Evolutionary conservation across 2,888 invertebrate species (phyloP).

Genomic region (Icerya purchasi): DNA sequence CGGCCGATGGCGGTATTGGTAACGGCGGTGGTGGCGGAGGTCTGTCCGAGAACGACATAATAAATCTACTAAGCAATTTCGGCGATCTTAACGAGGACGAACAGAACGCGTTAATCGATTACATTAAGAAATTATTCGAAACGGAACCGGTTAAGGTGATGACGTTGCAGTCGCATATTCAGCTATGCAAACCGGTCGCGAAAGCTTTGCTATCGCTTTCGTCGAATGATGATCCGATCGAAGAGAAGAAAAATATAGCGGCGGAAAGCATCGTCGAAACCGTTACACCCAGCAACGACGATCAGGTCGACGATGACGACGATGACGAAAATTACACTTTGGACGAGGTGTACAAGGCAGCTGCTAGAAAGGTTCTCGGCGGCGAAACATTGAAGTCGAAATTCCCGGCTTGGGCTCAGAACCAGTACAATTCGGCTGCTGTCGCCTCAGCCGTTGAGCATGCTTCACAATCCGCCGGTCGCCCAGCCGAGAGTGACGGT

Average conservation of each 20-base stretch:
- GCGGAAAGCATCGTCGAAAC: neutral
- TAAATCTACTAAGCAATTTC: slow-evolving; percentile 56
- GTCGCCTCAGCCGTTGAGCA: too few relatives aligned
- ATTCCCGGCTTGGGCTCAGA: too few relatives aligned
- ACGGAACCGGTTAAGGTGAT: slow-evolving; percentile 57
- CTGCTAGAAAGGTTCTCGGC: neutral
- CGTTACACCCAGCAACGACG: neutral
- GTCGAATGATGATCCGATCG: neutral
- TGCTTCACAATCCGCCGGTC: too few relatives aligned
- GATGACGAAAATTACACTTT: neutral
- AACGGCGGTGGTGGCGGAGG: slow-evolving; percentile 26
- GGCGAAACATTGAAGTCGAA: neutral
- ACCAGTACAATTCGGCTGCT: too few relatives aligned
- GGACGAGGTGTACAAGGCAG: neutral
- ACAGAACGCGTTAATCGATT: slow-evolving; percentile 59
- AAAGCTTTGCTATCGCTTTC: neutral
- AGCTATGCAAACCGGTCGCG: too few relatives aligned
- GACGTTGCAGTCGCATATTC: slow-evolving; percentile 46
- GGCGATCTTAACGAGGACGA: slow-evolving; percentile 60
- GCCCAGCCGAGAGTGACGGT: too few relatives aligned
- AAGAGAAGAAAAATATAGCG: neutral
- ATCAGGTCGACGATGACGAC: slow-evolving; percentile 6
- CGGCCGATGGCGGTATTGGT: neutral
- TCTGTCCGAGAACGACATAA: slow-evolving; percentile 56
- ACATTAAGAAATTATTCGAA: slow-evolving; percentile 57